phyloP scores from a whole-genome alignment of 35 echinoderm and acorn worm species.

The Lytechinus pictus region DNA sequence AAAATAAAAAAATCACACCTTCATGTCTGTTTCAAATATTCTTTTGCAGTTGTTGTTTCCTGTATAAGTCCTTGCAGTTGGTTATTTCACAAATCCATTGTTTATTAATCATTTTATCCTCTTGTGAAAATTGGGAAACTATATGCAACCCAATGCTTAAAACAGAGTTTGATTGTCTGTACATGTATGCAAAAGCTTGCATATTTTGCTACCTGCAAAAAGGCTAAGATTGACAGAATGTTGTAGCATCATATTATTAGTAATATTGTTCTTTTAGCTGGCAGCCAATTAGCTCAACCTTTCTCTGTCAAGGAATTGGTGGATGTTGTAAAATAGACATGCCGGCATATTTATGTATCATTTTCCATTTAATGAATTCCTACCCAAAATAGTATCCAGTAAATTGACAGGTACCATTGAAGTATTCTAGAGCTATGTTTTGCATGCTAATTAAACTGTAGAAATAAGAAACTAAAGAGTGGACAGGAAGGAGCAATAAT shows the following conservation, averaged over 20 bases:
- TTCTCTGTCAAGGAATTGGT: background rate
- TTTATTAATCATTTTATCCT: no score
- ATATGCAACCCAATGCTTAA: no score
- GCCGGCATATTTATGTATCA: background rate
- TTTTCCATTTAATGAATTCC: background rate
- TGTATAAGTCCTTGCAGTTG: no score
- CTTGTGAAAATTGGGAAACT: no score
- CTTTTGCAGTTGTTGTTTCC: no score
- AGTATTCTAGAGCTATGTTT: background rate
- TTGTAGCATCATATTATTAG: no score
- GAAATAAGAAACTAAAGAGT: no score
- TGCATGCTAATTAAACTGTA: background rate
- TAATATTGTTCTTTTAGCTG: no score
- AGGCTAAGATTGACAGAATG: no score
- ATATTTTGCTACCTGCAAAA: background rate
- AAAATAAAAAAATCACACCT: background rate
- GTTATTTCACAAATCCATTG: no score
- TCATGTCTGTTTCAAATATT: no score
- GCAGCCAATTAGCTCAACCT: background rate
- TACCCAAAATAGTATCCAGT: background rate
- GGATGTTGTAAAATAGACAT: background rate
- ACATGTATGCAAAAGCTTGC: background rate
- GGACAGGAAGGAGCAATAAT: no score
- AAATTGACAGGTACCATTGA: background rate
- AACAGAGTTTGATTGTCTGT: background rate